Conservation (phyloP, 2,113 vertebrate species). For the Xiphophorus couchianus region DNA sequence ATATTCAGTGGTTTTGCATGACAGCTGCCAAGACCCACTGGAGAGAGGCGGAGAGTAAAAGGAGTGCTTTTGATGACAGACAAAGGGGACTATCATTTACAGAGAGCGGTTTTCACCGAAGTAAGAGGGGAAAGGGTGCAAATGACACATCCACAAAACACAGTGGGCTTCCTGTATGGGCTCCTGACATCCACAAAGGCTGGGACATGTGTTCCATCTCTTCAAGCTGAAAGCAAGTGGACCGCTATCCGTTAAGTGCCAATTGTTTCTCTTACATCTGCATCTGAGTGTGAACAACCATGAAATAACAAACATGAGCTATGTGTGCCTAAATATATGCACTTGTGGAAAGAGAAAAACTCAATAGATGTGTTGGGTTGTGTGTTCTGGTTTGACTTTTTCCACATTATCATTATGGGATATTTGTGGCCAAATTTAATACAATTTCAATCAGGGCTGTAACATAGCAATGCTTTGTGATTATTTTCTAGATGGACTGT, state of each 20-base stretch:
- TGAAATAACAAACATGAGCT: constrained; percentile 24
- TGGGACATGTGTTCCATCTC: constrained; percentile 84
- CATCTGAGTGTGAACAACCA: constrained; percentile 29
- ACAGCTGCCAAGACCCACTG: constrained; percentile 86
- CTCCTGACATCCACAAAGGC: constrained; percentile 82
- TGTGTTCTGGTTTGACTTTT: too few relatives aligned
- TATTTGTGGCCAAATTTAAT: too few relatives aligned
- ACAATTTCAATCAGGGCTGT: too few relatives aligned
- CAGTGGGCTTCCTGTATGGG: constrained; percentile 81
- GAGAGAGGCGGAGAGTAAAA: constrained; percentile 75
- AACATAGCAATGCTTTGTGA: too few relatives aligned
- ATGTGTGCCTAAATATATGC: neutral
- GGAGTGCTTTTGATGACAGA: constrained; percentile 83
- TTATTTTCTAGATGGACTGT: too few relatives aligned
- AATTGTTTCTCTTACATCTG: constrained; percentile 51
- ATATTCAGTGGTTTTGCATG: constrained; percentile 85
- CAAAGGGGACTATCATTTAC: constrained; percentile 85
- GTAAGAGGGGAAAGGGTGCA: constrained; percentile 83
- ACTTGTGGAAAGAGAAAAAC: constrained; percentile 5
- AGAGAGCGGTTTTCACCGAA: constrained; percentile 81
- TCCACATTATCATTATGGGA: neutral
- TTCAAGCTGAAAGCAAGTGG: constrained; percentile 61
- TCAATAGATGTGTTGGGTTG: neutral
- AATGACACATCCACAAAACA: constrained; percentile 91
- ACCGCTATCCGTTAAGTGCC: constrained; percentile 35